phyloP scores from a whole-genome alignment of 2,888 invertebrate genomes.

The Dolichomitus sp. region DNA sequence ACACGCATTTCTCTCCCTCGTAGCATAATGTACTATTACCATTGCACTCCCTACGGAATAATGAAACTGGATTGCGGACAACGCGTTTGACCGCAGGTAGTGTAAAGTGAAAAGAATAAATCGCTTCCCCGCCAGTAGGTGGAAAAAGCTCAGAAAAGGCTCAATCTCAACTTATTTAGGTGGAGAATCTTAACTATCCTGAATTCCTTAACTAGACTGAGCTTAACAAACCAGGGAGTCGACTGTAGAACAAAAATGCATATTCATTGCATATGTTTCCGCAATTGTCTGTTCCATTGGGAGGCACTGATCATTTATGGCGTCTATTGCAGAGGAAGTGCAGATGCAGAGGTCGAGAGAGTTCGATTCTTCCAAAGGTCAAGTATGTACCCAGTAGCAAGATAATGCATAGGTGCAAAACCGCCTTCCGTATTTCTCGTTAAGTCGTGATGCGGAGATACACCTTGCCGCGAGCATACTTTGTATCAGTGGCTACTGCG shows the following conservation, averaged over 20 bases:
- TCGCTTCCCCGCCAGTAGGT: too few relatives aligned
- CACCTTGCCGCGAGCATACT: conserved; percentile 4
- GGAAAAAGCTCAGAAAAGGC: too few relatives aligned
- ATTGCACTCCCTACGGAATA: too few relatives aligned
- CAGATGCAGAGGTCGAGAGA: conserved; percentile 16
- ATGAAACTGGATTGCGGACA: too few relatives aligned
- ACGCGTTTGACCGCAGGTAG: too few relatives aligned
- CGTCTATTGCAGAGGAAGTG: conserved; percentile 3
- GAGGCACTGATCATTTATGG: not conserved
- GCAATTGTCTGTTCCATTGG: not conserved
- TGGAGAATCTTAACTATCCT: too few relatives aligned
- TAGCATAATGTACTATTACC: too few relatives aligned
- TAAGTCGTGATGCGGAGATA: conserved; percentile 25
- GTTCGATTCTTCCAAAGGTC: conserved; percentile 23
- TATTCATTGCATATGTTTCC: not conserved
- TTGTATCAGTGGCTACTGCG: conserved; percentile 21
- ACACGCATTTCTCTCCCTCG: too few relatives aligned
- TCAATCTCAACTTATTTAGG: too few relatives aligned
- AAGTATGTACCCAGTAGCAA: conserved; percentile 29
- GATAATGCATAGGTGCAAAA: conserved; percentile 32
- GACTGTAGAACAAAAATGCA: not conserved
- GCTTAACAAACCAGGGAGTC: too few relatives aligned
- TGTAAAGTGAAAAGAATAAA: too few relatives aligned
- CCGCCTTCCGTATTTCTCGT: conserved; percentile 54
- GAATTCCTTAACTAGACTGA: too few relatives aligned